Evolutionary conservation across 2,888 invertebrate species (phyloP).

Genomic region (Callimorpha dominula): DNA sequence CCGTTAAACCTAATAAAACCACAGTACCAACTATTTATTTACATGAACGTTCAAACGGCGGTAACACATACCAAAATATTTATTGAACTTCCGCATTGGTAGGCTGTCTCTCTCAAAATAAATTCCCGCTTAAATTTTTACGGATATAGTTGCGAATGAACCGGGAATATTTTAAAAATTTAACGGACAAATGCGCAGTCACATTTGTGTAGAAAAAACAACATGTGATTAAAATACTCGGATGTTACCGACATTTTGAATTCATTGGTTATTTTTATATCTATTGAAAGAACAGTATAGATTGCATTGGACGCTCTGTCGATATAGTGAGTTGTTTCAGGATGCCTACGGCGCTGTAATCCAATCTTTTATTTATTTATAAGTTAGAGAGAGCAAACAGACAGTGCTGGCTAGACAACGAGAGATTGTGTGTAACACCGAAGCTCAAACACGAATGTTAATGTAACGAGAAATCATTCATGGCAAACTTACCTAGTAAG

Average conservation of each 20-base stretch:
- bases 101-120: background rate
- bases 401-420: slow-evolving; percentile 29
- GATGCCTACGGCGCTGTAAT: slow-evolving; percentile 45
- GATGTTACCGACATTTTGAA: slow-evolving; percentile 47
- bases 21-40: background rate
- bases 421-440: slow-evolving; percentile 23
- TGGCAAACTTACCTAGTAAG: no score
- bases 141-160: background rate
- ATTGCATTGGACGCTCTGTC: slow-evolving; percentile 54
- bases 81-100: background rate
- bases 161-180: slow-evolving; percentile 8
- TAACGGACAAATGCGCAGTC: background rate
- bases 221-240: slow-evolving; percentile 24
- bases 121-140: background rate
- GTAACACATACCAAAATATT: background rate
- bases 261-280: slow-evolving; percentile 55
- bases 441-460: slow-evolving; percentile 1
- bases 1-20: background rate
- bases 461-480: background rate
- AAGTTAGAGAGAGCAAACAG: slow-evolving; percentile 36
- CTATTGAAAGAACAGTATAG: slow-evolving; percentile 42
- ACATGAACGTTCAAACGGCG: background rate
- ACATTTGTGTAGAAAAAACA: background rate
- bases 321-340: slow-evolving; percentile 50
- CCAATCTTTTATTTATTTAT: slow-evolving; percentile 61